Conservation (phyloP, 1,140 invertebrate species). For the Cheumatopsyche charites region DNA sequence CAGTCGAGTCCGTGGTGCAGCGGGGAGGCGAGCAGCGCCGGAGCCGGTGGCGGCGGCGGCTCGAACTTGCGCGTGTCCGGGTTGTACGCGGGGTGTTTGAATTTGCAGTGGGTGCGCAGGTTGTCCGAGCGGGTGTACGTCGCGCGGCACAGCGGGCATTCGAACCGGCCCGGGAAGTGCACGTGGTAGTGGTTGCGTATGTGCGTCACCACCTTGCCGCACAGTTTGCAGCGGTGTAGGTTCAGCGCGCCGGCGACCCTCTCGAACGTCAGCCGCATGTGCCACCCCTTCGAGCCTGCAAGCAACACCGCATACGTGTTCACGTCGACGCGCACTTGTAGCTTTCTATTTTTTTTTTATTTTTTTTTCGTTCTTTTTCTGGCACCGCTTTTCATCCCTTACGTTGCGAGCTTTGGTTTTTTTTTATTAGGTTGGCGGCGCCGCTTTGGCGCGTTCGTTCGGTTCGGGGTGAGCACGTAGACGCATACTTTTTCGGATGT, state of each 20-base stretch:
- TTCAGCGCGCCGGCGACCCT: conserved; percentile 85
- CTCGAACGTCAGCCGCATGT: conserved; percentile 90
- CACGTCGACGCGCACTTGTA: conserved; percentile 51
- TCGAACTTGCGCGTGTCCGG: conserved; percentile 83
- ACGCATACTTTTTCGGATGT: too few relatives aligned
- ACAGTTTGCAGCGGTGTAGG: conserved; percentile 88
- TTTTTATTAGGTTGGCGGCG: too few relatives aligned
- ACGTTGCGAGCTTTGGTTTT: too few relatives aligned
- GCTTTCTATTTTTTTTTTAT: conserved; percentile 8
- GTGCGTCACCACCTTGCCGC: conserved; percentile 89
- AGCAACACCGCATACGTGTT: conserved; percentile 58
- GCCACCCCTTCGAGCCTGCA: conserved; percentile 90
- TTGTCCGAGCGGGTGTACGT: conserved; percentile 88
- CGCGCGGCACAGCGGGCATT: conserved; percentile 84
- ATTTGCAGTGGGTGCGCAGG: conserved; percentile 86
- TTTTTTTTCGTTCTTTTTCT: too few relatives aligned
- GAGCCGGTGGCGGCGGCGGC: conserved; percentile 65
- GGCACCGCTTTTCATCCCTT: not conserved
- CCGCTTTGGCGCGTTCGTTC: too few relatives aligned
- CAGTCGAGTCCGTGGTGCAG: conserved; percentile 58
- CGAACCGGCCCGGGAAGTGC: conserved; percentile 86
- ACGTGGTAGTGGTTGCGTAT: conserved; percentile 90
- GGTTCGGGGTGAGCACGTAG: too few relatives aligned
- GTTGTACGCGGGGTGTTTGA: conserved; percentile 82
- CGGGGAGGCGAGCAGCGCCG: conserved; percentile 58